Base-by-base conservation (phyloP, 2,888 invertebrate genomes). In the Parasteatoda lunata region DNA sequence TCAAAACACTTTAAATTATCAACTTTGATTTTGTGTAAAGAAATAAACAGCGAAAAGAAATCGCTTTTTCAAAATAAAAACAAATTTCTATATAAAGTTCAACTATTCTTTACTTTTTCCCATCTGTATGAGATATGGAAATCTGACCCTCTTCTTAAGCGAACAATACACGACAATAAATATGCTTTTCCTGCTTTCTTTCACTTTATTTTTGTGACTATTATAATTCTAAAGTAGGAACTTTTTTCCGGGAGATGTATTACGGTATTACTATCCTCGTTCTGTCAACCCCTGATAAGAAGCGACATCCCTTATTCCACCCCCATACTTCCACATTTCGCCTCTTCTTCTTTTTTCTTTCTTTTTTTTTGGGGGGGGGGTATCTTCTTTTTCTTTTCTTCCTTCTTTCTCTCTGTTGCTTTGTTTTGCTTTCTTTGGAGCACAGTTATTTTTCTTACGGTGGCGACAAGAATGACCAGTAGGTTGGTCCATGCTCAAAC, bases 391-490 rank as follows among this genome's bases (percentile, higher is more conserved):
- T 78, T 79, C 71, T 64, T 7, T 52, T 59, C 66, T 30, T 15
- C 45, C 45, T 8, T 4, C 30, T 72, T 48, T 72, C n/a, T 15
- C 51, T 72, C 51, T 72, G 8, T n/a, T 49, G 49, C 51, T 51
- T 11, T 45, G 72, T 51, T 69, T 69, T 69, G 69, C 47, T 59
- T 13, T 59, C 59, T n/a, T 9, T 59, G 30, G 6, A 59, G 59
- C 59, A 59, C 54, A 54, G 71, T 49, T 51, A 71, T 71, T 71
- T 71, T 49, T 71, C 71, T 71, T 71, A 15, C 48, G 51, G 70
- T 54, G 81, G 81, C 80, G 80, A 81, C 81, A 76, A 51, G 76
- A 51, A 76, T 82, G 82, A 82, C 83, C 71, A 83, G 83, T 64
- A 76, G 77, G 83, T 83, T 71, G 71, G 83, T 71, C 77, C 83